Conservation (phyloP, 64 coral and sea anemone genomes). For the Pocillopora verrucosa region DNA sequence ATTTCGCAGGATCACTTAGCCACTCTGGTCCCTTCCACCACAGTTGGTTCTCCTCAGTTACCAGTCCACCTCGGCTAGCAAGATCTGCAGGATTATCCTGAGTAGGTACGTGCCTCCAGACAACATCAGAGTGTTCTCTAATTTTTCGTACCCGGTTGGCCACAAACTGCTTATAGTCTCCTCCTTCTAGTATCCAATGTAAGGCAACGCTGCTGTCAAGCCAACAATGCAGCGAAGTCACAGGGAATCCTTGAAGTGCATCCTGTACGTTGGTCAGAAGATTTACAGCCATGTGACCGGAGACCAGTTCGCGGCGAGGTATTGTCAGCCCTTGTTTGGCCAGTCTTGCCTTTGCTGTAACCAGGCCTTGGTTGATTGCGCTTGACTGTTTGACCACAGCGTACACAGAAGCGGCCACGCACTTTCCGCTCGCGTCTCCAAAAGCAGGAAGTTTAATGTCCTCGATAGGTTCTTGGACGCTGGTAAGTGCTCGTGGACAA, state of each 20-base stretch:
- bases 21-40: too few species aligned
- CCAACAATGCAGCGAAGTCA: conserved; percentile 28
- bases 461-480: conserved; percentile 5
- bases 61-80: conserved; percentile 18
- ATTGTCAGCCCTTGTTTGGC: too few species aligned
- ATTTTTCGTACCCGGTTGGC: conserved; percentile 47
- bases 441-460: conserved; percentile 2
- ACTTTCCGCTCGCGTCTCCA: background rate
- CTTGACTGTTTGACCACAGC: conserved; percentile 1
- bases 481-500: background rate
- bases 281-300: too few species aligned
- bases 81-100: conserved; percentile 56
- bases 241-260: too few species aligned
- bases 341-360: too few species aligned
- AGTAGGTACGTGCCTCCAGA: conserved; percentile 58
- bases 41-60: background rate
- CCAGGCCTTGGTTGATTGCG: too few species aligned
- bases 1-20: conserved; percentile 23
- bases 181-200: conserved; percentile 37
- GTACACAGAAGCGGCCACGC: conserved; percentile 13
- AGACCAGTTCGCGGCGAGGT: too few species aligned
- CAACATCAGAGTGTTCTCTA: background rate
- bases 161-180: conserved; percentile 51
- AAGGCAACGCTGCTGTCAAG: conserved; percentile 51
- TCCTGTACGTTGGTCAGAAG: too few species aligned